Percentiles rank a stretch among this genome's conserved stretches.
phyloP scores from a whole-genome alignment of 2,888 invertebrate species.

The Dendrolimus houi region DNA sequence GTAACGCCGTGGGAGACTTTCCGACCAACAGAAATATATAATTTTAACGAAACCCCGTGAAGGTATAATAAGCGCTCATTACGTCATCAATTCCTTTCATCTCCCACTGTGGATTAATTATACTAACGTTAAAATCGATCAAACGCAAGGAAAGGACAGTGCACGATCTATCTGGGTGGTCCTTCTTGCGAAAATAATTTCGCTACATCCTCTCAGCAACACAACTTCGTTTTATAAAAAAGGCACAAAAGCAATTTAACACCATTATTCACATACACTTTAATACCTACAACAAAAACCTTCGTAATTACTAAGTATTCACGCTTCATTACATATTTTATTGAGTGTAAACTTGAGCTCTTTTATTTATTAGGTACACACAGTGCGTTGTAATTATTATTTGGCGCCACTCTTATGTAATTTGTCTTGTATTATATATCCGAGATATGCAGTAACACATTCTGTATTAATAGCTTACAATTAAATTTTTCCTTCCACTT shows the following conservation, averaged over 20 bases:
- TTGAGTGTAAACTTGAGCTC: conserved; percentile 28
- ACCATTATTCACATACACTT: background rate
- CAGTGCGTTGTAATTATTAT: conserved; percentile 33
- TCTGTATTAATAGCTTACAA: too few relatives aligned
- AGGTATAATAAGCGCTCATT: conserved; percentile 59
- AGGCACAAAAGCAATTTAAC: conserved; percentile 12
- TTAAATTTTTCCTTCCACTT: too few relatives aligned
- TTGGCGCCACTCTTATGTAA: conserved; percentile 38
- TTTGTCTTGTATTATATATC: too few relatives aligned
- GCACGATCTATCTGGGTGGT: conserved; percentile 40
- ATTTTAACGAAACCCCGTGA: conserved; percentile 69
- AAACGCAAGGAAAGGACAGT: conserved; percentile 9
- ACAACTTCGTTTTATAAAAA: conserved; percentile 11
- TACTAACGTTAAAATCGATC: conserved; percentile 17
- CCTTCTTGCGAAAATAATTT: conserved; percentile 24
- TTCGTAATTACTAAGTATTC: conserved; percentile 27
- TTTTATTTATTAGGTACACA: conserved; percentile 35
- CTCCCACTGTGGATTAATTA: conserved; percentile 33
- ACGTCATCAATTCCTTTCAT: conserved; percentile 51
- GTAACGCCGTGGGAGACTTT: conserved; percentile 72
- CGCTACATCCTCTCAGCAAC: conserved; percentile 21
- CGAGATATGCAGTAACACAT: too few relatives aligned
- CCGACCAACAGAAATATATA: conserved; percentile 62
- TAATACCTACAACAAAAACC: conserved; percentile 9
- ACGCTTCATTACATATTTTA: conserved; percentile 38